These are phyloP conservation scores for Volucella inflata DNA, from an alignment of 2,888 invertebrate genomes.

Conservation along the genomic window DNA sequence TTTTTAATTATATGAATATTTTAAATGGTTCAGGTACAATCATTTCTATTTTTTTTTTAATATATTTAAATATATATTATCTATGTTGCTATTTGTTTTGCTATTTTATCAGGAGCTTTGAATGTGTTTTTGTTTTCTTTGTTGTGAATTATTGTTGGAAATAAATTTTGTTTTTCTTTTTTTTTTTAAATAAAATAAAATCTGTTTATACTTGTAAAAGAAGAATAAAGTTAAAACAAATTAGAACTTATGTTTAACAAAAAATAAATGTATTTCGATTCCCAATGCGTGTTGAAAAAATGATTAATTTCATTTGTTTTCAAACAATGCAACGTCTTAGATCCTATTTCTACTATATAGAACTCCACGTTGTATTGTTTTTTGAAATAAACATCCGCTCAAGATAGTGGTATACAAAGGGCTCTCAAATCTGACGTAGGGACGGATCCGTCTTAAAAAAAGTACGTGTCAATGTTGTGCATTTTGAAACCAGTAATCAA, in stretches of 20 bases:
- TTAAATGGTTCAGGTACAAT: conserved; percentile 75
- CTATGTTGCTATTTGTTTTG: conserved; percentile 69
- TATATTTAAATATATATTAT: conserved; percentile 58
- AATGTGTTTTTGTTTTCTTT: conserved; percentile 42
- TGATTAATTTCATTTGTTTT: no score
- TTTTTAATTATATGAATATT: conserved; percentile 70
- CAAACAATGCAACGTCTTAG: no score
- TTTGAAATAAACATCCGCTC: no score
- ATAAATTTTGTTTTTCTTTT: conserved; percentile 1
- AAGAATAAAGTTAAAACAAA: conserved; percentile 4
- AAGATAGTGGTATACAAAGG: no score
- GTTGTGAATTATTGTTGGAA: conserved; percentile 17
- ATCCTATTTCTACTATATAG: no score
- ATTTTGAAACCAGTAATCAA: no score
- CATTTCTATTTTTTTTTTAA: conserved; percentile 70
- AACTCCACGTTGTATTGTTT: no score
- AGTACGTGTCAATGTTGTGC: no score
- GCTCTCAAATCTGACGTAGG: no score
- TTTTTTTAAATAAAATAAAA: conserved; percentile 1
- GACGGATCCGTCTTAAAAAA: no score
- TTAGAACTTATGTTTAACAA: conserved; percentile 16
- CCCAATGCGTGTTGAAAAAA: neutral
- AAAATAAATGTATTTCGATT: conserved; percentile 19
- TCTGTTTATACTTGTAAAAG: conserved; percentile 12
- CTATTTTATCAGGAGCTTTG: conserved; percentile 69